These are phyloP conservation scores for Percopsis omiscomaycus DNA, from an alignment of 2,797 vertebrate species.

Conservation along the genomic window DNA sequence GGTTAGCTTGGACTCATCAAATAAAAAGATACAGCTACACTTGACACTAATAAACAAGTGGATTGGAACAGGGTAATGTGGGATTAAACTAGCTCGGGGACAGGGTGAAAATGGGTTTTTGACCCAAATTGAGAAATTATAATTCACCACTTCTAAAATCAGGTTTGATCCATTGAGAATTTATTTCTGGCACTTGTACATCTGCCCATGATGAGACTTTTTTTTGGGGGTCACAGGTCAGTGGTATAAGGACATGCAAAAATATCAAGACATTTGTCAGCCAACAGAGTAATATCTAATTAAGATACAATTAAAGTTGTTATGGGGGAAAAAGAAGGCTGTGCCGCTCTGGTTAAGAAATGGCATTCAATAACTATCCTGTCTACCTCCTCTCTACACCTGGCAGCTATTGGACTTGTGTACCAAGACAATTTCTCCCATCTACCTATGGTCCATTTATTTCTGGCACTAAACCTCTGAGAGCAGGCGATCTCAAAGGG, in stretches of 20 bases:
- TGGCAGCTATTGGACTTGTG: conserved; percentile 16
- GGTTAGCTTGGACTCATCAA: conserved; percentile 6
- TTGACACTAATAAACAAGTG: conserved; percentile 3
- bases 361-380: conserved; percentile 11
- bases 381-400: conserved; percentile 38
- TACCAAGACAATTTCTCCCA: conserved; percentile 36
- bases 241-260: no score
- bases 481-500: conserved; percentile 24
- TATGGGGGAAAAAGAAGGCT: no score
- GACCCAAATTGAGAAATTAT: no score
- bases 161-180: no score
- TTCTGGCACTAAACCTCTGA: conserved; percentile 40
- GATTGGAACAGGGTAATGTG: conserved; percentile 1
- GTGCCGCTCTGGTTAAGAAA: not conserved
- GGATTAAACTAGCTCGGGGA: conserved; percentile 4
- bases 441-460: conserved; percentile 44
- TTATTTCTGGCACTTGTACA: no score
- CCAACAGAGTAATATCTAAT: no score
- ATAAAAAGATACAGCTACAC: conserved; percentile 15
- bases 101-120: not conserved
- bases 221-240: no score
- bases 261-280: no score
- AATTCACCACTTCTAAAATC: no score
- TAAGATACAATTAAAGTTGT: no score
- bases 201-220: no score